phyloP scores from a whole-genome alignment of 2,113 vertebrate genomes.

The Empidonax traillii region DNA sequence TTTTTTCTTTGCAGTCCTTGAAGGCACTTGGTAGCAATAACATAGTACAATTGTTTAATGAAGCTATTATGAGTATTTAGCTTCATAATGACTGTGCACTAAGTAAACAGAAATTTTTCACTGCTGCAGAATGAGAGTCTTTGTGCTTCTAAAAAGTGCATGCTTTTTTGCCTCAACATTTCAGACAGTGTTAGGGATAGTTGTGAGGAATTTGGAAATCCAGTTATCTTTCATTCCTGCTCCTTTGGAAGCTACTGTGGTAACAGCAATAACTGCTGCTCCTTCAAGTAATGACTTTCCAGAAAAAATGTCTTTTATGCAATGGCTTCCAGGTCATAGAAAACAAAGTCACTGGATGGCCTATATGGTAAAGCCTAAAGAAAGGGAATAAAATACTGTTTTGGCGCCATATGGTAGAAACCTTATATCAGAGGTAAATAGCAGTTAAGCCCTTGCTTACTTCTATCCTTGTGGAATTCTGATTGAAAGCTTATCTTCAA shows the following conservation, averaged over 20 bases:
- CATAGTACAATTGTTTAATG: conserved; percentile 4
- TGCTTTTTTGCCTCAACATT: not conserved
- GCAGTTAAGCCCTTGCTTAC: not conserved
- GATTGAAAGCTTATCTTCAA: not conserved
- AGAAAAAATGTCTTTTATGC: not conserved
- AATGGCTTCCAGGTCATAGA: not conserved
- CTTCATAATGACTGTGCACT: not conserved
- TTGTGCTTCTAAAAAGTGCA: not conserved
- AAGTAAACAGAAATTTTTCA: not conserved
- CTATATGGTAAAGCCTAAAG: not conserved
- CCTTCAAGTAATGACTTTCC: not conserved
- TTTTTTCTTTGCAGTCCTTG: not conserved
- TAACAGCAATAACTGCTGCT: not conserved
- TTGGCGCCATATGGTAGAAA: not conserved
- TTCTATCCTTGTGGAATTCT: not conserved
- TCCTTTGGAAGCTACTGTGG: not conserved
- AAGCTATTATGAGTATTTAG: conserved; percentile 5
- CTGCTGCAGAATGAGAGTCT: not conserved
- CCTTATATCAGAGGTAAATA: not conserved
- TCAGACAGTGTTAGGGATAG: not conserved
- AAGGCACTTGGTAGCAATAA: not conserved
- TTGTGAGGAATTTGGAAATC: not conserved
- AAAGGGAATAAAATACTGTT: not conserved
- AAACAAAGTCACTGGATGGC: not conserved
- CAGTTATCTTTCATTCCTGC: not conserved